Percentiles rank a stretch among this genome's conserved stretches.
These are phyloP conservation scores for Bombylius discolor DNA, from an alignment of 2,888 invertebrate genomes.

Conservation along the genomic window DNA sequence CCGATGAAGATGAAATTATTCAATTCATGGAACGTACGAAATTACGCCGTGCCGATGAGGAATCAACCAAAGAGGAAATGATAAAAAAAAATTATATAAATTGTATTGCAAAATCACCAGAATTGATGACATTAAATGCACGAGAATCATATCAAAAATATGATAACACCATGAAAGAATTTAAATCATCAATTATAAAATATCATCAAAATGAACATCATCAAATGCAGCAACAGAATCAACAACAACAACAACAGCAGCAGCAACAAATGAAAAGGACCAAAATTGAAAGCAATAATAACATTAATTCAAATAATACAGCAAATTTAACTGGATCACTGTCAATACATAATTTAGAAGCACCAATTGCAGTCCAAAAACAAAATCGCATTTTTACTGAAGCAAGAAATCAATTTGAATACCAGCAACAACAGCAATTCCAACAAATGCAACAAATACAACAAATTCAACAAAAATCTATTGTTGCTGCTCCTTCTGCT, in stretches of 20 bases:
- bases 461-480: background rate
- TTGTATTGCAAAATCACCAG: constrained; percentile 19
- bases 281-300: background rate
- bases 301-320: background rate
- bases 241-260: background rate
- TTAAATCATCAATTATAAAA: constrained; percentile 7
- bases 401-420: background rate
- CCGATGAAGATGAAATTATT: constrained; percentile 20
- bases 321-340: too few species aligned
- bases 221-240: background rate
- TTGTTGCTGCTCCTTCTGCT: background rate
- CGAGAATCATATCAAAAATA: constrained; percentile 13
- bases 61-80: background rate
- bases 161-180: constrained; percentile 15
- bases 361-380: too few species aligned
- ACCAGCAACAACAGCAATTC: constrained; percentile 12
- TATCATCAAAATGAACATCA: background rate
- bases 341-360: background rate
- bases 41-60: constrained; percentile 1
- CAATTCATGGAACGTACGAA: constrained; percentile 14
- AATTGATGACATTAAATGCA: constrained; percentile 16
- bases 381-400: too few species aligned
- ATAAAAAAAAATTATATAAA: constrained; percentile 14
- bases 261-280: background rate
- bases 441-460: background rate